Base-by-base conservation (phyloP, 2,888 invertebrate genomes). In the Pyrocoelia pectoralis region DNA sequence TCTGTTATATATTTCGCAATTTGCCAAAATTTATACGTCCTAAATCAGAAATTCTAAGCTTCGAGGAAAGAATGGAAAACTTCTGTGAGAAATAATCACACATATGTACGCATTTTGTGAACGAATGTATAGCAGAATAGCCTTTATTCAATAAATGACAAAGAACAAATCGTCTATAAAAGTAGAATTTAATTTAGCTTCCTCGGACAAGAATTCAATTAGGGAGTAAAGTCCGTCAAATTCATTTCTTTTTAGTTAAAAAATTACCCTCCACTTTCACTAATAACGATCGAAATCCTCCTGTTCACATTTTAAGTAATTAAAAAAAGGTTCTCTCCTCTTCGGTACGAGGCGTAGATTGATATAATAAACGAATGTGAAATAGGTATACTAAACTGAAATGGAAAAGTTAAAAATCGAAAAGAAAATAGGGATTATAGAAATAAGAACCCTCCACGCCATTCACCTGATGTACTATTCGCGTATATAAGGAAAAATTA, bases 181-280 rank as follows among this genome's bases (percentile, higher is more conserved):
- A 76, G 72, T 74, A 74, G 77, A 77, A 77, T 78, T 77, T 77
- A 78, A 78, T 78, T 78, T 76, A 71, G 70, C 63, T 68, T 72
- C 70, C 59, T 71, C 68, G 69, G 71, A 72, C 73, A 74, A 72
- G 76, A 77, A 77, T 77, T 76, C 77, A 77, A 77, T 77, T 77
- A 77, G 74, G 72, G 72, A 61, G 61, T 66, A 70, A 68, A 68
- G 75, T 75, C 76, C 74, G 75, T 73, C 76, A 73, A 72, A 74
- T 75, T 71, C 75, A 76, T 77, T 77, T 73, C 74, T 74, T 68
- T 74, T 73, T 74, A 73, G 75, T 74, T 73, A 74, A 74, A 76
- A 67, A 70, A 68, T 63, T 63, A 60, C 57, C 70, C 67, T 65
- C 69, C 61, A 65, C 69, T 72, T 72, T 60, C 73, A 74, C 73